Evolutionary conservation across 2,113 vertebrate genomes (phyloP), one percentile per base, ranked within the genome.

Genomic region (Tympanuchus pallidicinctus): DNA sequence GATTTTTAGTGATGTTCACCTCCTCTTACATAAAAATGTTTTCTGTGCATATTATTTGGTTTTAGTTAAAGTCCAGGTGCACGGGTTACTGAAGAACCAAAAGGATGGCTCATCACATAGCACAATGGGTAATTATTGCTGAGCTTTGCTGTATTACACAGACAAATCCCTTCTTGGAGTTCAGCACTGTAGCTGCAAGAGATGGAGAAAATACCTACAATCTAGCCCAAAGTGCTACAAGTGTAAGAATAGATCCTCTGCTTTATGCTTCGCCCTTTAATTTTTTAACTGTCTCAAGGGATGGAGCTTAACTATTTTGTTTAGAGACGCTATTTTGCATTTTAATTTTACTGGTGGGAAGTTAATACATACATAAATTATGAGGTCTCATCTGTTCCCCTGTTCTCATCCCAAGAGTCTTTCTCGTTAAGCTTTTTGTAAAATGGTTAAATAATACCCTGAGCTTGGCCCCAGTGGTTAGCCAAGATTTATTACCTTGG

Each of bases 11-110:
- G 97, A 97, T 97, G 97, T 97, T 97, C 97, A 89, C 86, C 97
- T 97, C 97, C 95, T 98, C 97, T 96, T 96, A 97, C 97, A 97
- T 97, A 97, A 97, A 98, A 98, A 97, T 97, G 95, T 97, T 97
- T 98, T 98, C 97, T 96, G 96, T 95, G 90, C 91, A 86, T 97
- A 97, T 97, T 95, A 95, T 97, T 96, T 95, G 82, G 40, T 85
- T 82, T 65, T 92, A 90, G 93, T 95, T 96, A 54, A 84, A 95
- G 95, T 94, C 97, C 97, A 97, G 98, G 95, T 97, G 98, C 96
- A 95, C 16, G 94, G 93, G 96, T 89, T 94, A 82, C 66, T 47
- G 91, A 91, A 54, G 94, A 90, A 95, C 73, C 94, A 95, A 96
- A 96, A 61, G 94, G 91, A 92, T 88, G 92, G 95, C 95, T 97